Percentiles rank a stretch among this genome's conserved stretches.
phyloP scores from a whole-genome alignment of 2,113 vertebrate species.

The Entelurus aequoreus region DNA sequence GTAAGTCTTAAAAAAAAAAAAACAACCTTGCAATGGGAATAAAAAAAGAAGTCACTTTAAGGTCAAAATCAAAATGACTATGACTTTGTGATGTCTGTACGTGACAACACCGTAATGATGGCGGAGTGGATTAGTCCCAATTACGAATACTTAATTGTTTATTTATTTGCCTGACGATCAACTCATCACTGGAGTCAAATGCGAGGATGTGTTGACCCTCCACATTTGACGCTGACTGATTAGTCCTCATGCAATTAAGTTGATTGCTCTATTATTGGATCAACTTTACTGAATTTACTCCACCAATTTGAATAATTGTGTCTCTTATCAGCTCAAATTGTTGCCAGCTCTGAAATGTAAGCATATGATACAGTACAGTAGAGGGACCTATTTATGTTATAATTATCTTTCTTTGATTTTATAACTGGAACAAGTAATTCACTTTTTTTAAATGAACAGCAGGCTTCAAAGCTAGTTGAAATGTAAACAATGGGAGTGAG shows the following conservation, averaged over 20 bases:
- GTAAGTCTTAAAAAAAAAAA: slow-evolving; percentile 17
- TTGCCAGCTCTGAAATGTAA: not conserved
- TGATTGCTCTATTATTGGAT: slow-evolving; percentile 10
- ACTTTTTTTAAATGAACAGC: not conserved
- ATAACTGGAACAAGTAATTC: not conserved
- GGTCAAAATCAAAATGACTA: not conserved
- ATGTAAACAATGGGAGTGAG: not conserved
- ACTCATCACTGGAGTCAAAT: not conserved
- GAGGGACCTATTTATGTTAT: not conserved
- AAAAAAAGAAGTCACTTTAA: not conserved
- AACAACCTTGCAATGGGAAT: not conserved
- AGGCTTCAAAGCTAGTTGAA: not conserved
- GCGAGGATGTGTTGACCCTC: not conserved
- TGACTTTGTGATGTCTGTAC: slow-evolving; percentile 6
- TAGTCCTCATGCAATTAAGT: slow-evolving; percentile 6
- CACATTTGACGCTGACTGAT: not conserved
- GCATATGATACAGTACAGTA: not conserved
- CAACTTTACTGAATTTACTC: not conserved
- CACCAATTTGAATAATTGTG: slow-evolving; percentile 4
- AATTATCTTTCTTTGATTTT: not conserved
- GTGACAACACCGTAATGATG: slow-evolving; percentile 3
- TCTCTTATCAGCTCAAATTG: slow-evolving; percentile 1
- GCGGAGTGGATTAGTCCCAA: not conserved
- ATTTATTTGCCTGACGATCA: not conserved
- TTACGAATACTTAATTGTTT: slow-evolving; percentile 5